Base-by-base conservation (phyloP, 2,113 vertebrate genomes). In the Sinocyclocheilus grahami region DNA sequence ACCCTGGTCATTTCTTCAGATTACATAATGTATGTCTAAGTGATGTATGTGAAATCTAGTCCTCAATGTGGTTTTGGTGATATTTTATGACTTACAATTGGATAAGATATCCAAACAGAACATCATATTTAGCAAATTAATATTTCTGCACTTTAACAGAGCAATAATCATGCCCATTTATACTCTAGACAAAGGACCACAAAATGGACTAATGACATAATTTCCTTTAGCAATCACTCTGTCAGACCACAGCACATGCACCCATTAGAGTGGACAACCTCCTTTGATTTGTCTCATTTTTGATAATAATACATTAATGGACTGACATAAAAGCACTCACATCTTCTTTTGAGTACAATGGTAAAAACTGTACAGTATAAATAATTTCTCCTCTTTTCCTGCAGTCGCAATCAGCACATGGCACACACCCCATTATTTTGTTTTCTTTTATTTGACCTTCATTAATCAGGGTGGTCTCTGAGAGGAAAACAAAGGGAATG, bases 331-430 rank as follows among this genome's bases (percentile, higher is more conserved):
- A n/a, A 86, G 30, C 71, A 33, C n/a, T 83, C 79, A 65, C 33
- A 13, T 82, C 39, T 62, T 62, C 3, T 84, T 80, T 81, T 83
- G 69, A 86, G 87, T 85, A 83, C 5, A 63, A 63, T 55, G 55
- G 55, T 33, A 79, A 86, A 67, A 75, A 55, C 5, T 46, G 11
- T 46, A 60, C 20, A 60, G 58, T 22, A 18, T 55, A 69, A 48
- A 65, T 48, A 74, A 72, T 86, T 58, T 79, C 60, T 71, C 65
- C 71, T 55, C 46, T n/a, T 75, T 51, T 37, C 62, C 24, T n/a
- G 46, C 24, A 18, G 46, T 33, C 63, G 33, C 22, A 87, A 80
- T 80, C 37, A 16, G 42, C 39, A 67, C 39, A 67, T 16, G 42
- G 3, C 60, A 22, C 20, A 62, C 20, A 42, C 78, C 5, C 55